Base-by-base conservation (phyloP, 2,797 vertebrate species). In the Podargus strigoides region DNA sequence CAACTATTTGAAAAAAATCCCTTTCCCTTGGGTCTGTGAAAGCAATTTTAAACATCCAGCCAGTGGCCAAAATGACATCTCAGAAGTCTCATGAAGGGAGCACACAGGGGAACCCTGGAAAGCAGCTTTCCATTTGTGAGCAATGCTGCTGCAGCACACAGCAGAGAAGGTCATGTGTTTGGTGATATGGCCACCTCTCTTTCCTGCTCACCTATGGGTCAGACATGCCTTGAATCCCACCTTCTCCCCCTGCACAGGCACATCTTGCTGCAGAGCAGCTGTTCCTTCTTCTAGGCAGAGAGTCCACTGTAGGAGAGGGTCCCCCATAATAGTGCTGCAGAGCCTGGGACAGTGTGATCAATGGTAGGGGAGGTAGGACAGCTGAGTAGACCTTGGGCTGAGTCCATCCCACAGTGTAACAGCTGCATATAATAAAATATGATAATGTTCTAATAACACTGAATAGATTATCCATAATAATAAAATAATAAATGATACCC, bases 121-220 rank as follows among this genome's bases (percentile, higher is more conserved):
- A 58, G 44, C 9, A 30, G 9, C 15, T 88, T 72, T 46, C 21
- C 39, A 2, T 50, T 68, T 26, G 5, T 22, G 34, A 59, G 49
- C 86, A 30, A 23, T 56, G 37, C 41, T 58, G 18, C 55, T 49
- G 21, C 42, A 53, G 41, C 50, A 8, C 34, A 5, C 14, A 42
- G 41, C 44, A 52, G 58, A 50, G 21, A 9, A 0, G 0, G 11
- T 8, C 7, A n/a, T 4, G 21, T 49, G 6, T 62, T 39, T 59
- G 37, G 14, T 28, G 42, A 7, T 27, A 1, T 4, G 19, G 23
- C n/a, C 0, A 0, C 3, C 28, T 75, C 41, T 81, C 6, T 7
- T 58, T 70, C 12, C 74, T 89, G 37, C 10, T n/a, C 42, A 6
- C 2, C 1, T 76, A 11, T 9, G 59, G 24, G 37, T 12, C 30